Conservation (phyloP, 2,797 vertebrate species). For the Phataginus tetradactyla region DNA sequence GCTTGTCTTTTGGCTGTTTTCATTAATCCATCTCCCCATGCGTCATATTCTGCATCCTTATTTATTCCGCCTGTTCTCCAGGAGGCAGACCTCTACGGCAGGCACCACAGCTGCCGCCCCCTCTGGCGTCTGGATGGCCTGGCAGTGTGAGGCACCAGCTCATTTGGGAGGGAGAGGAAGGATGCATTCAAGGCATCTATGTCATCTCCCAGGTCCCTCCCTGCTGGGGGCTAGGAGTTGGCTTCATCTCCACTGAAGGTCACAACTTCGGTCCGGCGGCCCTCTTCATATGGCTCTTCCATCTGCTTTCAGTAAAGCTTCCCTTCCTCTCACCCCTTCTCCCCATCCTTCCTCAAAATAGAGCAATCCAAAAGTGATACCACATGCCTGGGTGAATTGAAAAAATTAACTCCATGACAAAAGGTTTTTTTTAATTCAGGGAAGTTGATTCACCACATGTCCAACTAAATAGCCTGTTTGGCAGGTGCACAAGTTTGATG, state of each 20-base stretch:
- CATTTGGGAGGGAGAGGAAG: not conserved
- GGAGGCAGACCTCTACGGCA: not conserved
- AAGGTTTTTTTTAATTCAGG: not conserved
- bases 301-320: not conserved
- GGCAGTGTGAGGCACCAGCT: not conserved
- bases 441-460: not conserved
- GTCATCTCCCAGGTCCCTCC: not conserved
- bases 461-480: not conserved
- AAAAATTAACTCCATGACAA: not conserved
- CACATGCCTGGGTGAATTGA: not conserved
- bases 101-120: rapidly evolving
- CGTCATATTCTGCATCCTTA: no score
- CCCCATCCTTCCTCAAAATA: not conserved
- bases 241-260: not conserved
- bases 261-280: not conserved
- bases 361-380: not conserved
- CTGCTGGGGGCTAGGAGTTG: not conserved
- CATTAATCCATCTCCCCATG: not conserved
- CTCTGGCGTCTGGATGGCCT: not conserved
- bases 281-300: not conserved
- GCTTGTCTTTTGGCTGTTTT: not conserved
- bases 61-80: not conserved
- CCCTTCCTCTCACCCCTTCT: not conserved
- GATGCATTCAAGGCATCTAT: no score
- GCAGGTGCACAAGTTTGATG: not conserved